Evolutionary conservation across 2,797 vertebrate species (phyloP).

Genomic region (Lophius americanus): DNA sequence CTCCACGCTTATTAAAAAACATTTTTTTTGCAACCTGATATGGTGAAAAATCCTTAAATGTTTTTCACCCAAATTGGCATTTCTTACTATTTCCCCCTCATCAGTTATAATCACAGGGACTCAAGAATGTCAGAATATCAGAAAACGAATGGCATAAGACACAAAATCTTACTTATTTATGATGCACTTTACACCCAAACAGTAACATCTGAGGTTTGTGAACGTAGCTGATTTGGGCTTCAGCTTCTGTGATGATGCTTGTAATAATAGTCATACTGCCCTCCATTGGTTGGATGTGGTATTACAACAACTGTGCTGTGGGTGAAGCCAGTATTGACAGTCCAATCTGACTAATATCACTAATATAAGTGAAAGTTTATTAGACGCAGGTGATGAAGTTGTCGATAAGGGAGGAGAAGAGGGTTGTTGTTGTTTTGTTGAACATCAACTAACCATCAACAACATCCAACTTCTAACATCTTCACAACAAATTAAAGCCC

Average conservation of each 20-base stretch:
- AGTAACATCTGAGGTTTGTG: slow-evolving; percentile 45
- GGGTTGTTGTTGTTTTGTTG: no score
- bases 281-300: slow-evolving; percentile 72
- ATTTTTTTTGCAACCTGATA: no score
- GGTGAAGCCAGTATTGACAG: slow-evolving; percentile 5
- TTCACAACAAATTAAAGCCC: background rate
- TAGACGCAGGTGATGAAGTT: slow-evolving; percentile 28
- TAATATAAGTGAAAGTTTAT: slow-evolving; percentile 34
- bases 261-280: slow-evolving; percentile 83
- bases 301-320: slow-evolving; percentile 58
- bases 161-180: slow-evolving; percentile 45
- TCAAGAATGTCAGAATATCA: slow-evolving; percentile 20
- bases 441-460: slow-evolving; percentile 3
- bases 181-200: slow-evolving; percentile 48
- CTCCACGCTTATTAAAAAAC: no score
- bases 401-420: background rate
- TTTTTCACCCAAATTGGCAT: no score
- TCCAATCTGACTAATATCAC: slow-evolving; percentile 32
- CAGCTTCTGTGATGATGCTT: slow-evolving; percentile 28
- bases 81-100: background rate
- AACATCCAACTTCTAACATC: slow-evolving; percentile 1
- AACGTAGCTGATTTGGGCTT: slow-evolving; percentile 47
- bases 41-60: no score
- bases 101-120: slow-evolving; percentile 7
- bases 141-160: slow-evolving; percentile 45